phyloP scores from a whole-genome alignment of 1,140 invertebrate genomes.

The Drosophila baimaii region DNA sequence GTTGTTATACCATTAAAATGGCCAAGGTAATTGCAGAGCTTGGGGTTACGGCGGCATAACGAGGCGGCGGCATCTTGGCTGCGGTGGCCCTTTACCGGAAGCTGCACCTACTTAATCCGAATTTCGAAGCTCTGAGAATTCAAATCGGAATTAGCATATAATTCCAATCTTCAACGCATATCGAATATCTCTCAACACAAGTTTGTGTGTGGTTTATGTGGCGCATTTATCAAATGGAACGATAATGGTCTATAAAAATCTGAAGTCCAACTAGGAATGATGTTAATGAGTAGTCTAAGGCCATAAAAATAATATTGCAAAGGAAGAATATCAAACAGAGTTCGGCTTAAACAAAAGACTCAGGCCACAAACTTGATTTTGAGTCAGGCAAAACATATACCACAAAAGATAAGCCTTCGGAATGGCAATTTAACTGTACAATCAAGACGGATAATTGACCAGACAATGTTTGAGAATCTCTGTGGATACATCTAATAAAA shows the following conservation, averaged over 20 bases:
- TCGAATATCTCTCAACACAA: slow-evolving; percentile 21
- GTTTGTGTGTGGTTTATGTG: slow-evolving; percentile 12
- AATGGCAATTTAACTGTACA: slow-evolving; percentile 1
- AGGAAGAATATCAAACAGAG: slow-evolving; percentile 14
- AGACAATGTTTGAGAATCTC: neutral
- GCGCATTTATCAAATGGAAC: slow-evolving; percentile 18
- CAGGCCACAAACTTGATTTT: slow-evolving; percentile 59
- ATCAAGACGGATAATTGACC: slow-evolving; percentile 13
- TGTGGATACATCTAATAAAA: neutral
- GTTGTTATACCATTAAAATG: slow-evolving; percentile 34
- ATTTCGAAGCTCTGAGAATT: slow-evolving; percentile 16
- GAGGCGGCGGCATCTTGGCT: slow-evolving; percentile 8
- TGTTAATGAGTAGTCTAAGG: slow-evolving; percentile 10
- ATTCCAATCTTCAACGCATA: slow-evolving; percentile 26
- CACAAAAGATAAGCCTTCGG: no score
- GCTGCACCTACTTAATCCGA: slow-evolving; percentile 33
- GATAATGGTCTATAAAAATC: slow-evolving; percentile 35
- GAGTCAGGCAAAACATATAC: slow-evolving; percentile 4
- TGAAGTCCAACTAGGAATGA: slow-evolving; percentile 2
- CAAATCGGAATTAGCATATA: slow-evolving; percentile 6
- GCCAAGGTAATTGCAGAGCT: slow-evolving; percentile 48
- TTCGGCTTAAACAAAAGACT: slow-evolving; percentile 46
- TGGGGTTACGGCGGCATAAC: slow-evolving; percentile 33
- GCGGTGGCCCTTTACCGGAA: slow-evolving; percentile 30
- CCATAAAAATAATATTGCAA: slow-evolving; percentile 26